phyloP scores from a whole-genome alignment of 23 tunicate genomes.

The Ciona savignyi region DNA sequence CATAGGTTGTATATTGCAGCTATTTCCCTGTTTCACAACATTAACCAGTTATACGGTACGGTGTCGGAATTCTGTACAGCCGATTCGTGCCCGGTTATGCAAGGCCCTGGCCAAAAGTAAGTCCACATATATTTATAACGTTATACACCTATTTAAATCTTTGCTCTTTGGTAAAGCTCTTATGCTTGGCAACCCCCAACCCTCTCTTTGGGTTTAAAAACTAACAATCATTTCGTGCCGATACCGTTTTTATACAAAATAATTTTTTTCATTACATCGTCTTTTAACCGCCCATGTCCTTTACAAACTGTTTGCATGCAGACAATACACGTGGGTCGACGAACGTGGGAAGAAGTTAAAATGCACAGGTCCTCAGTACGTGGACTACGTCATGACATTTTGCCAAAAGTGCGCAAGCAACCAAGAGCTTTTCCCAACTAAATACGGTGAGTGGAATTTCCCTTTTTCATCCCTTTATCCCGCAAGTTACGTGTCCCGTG shows the following conservation, averaged over 20 bases:
- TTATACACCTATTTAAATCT: too few relatives aligned
- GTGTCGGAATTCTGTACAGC: slow-evolving; percentile 97
- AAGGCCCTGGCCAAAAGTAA: slow-evolving; percentile 87
- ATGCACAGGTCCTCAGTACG: slow-evolving; percentile 96
- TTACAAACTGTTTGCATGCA: slow-evolving; percentile 10
- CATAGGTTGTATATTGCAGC: slow-evolving; percentile 47
- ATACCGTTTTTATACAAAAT: too few relatives aligned
- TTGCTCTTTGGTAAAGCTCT: too few relatives aligned
- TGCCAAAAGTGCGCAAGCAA: slow-evolving; percentile 93
- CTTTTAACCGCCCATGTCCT: background rate
- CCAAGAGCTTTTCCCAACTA: slow-evolving; percentile 90
- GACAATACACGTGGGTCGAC: slow-evolving; percentile 91
- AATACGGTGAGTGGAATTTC: slow-evolving; percentile 79
- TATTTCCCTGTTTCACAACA: slow-evolving; percentile 85
- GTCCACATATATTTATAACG: too few relatives aligned
- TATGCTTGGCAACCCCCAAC: too few relatives aligned
- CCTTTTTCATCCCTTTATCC: too few relatives aligned
- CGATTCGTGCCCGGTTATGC: slow-evolving; percentile 90
- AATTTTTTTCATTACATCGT: too few relatives aligned
- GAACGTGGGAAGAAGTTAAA: slow-evolving; percentile 89
- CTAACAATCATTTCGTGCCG: too few relatives aligned
- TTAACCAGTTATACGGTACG: slow-evolving; percentile 65
- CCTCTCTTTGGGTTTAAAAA: too few relatives aligned
- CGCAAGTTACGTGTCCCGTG: too few relatives aligned
- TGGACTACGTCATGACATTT: slow-evolving; percentile 95